Evolutionary conservation across 2,797 vertebrate species (phyloP).

Genomic region (Leptodactylus fallax): DNA sequence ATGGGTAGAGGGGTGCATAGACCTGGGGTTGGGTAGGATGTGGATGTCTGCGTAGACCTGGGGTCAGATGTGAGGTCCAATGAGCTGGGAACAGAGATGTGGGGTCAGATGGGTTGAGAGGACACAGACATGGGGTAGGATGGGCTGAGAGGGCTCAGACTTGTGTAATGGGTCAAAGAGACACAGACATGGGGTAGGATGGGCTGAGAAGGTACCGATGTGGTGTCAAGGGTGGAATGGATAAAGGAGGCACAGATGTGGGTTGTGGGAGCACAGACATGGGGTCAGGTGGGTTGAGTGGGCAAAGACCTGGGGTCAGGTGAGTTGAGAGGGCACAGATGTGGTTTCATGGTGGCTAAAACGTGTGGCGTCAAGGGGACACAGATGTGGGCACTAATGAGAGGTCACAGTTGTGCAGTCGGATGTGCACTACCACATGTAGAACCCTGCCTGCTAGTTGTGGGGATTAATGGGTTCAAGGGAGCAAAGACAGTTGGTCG

Average conservation of each 20-base stretch:
- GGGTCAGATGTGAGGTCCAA: not conserved
- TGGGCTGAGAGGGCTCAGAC: not conserved
- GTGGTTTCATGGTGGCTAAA: too few species aligned
- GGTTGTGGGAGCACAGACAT: not conserved
- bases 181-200: not conserved
- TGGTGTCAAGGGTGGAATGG: too few species aligned
- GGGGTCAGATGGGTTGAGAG: too few species aligned
- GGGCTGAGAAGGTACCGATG: not conserved
- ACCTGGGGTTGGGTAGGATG: not conserved
- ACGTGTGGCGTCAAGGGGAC: constrained; percentile 70
- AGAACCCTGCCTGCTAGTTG: too few species aligned
- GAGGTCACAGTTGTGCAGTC: too few species aligned
- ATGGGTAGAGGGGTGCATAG: too few species aligned
- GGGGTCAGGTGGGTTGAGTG: not conserved
- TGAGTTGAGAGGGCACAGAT: not conserved
- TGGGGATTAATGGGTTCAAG: too few species aligned
- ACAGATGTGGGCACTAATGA: too few species aligned
- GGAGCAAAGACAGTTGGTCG: too few species aligned
- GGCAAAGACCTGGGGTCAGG: not conserved
- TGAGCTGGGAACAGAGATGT: too few species aligned
- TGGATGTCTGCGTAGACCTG: too few species aligned
- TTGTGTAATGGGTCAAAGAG: not conserved
- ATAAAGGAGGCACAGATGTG: constrained; percentile 30
- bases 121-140: not conserved
- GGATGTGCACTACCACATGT: too few species aligned